Base-by-base conservation (phyloP, 2,113 vertebrate species). In the Indicator indicator region DNA sequence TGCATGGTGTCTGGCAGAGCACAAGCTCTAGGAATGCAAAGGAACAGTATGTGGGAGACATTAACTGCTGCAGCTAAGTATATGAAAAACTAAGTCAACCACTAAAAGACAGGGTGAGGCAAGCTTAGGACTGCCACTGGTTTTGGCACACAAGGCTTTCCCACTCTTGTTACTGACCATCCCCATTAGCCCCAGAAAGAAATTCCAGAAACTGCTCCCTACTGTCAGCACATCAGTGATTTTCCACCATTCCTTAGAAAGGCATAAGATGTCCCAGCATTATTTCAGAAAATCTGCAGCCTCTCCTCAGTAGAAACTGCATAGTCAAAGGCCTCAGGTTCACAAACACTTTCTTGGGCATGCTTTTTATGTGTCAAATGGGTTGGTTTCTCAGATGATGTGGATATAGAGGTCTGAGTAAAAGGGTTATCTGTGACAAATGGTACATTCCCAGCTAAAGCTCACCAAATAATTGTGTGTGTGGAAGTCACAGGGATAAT, bases 261-360 rank as follows among this genome's bases (percentile, higher is more conserved):
- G 19, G 26, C 0, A 0, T 9, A 18, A 59, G 55, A 58, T 30
- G 59, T 63, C 12, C 38, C 28, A 56, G 28, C 17, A 27, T 5
- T 52, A 6, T 44, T 76, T n/a, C 54, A 65, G 64, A 81, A 48
- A 21, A n/a, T 6, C 69, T 82, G 32, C 46, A 44, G n/a, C 44
- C 73, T 82, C 86, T 84, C 40, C 74, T 88, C 67, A 75, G 48
- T 50, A 69, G 52, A 84, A 95, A 64, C 16, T 19, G 8, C 16
- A 2, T 1, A 4, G 17, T 40, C 76, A 60, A 80, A 93, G 59
- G 9, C 16, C 81, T 76, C 46, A 77, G 9, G 32, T 18, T 88
- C 52, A n/a, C 60, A 65, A 59, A 78, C 21, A 7, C 18, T 40
- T 83, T 72, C 56, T 26, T 5, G 2, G 32, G 13, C 13, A 30